Conservation (phyloP, 92 coral and sea anemone species). For the Epizoanthus stellaris region DNA sequence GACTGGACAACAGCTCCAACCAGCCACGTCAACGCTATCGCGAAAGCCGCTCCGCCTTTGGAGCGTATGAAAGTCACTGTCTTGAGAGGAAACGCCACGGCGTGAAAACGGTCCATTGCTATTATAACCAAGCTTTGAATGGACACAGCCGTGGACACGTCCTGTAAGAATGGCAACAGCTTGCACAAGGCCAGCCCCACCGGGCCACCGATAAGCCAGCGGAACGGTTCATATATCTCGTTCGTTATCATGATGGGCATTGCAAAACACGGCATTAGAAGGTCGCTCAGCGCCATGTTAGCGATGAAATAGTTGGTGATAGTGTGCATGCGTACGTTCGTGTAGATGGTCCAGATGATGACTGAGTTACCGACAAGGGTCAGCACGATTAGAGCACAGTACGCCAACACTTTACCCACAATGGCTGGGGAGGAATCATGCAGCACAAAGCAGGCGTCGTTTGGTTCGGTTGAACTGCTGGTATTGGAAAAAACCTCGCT, state of each 20-base stretch:
- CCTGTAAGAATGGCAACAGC: constrained; percentile 5
- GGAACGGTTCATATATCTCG: constrained; percentile 3
- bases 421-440: not conserved
- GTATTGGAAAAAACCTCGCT: not conserved
- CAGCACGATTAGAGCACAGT: not conserved
- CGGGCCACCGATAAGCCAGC: constrained; percentile 12
- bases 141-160: constrained; percentile 9
- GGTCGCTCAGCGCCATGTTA: constrained; percentile 9
- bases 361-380: not conserved
- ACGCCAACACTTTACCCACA: not conserved
- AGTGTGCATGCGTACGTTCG: not conserved
- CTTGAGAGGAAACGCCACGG: constrained; percentile 3
- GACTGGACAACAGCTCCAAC: constrained; percentile 35
- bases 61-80: constrained; percentile 5
- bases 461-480: not conserved
- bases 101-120: not conserved
- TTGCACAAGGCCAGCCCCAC: constrained; percentile 7
- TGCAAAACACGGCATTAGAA: constrained; percentile 1
- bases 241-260: not conserved
- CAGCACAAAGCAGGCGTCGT: not conserved
- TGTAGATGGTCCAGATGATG: constrained; percentile 4
- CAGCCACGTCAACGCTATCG: constrained; percentile 45
- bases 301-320: not conserved
- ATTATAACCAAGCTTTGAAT: constrained; percentile 11
- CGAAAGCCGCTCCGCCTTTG: not conserved